Base-by-base conservation (phyloP, 2,797 vertebrate species). In the Silurus lanzhouensis region DNA sequence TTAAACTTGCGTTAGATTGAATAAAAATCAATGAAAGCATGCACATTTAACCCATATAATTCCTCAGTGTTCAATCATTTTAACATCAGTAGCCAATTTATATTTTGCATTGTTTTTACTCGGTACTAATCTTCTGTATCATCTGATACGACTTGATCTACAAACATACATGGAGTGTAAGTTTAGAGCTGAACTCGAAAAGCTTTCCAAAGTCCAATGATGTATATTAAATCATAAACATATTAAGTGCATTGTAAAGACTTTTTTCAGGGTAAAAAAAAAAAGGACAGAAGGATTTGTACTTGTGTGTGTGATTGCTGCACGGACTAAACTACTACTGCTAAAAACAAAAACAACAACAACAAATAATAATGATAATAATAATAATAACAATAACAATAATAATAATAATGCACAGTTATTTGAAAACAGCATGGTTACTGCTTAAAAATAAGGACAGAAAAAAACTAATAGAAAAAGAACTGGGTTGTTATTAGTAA, bases 341-440 rank as follows among this genome's bases (percentile, higher is more conserved):
- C 13, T 60, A 57, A 57, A 9, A 57, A 57, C 14, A 57, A 57
- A 5, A 17, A 44, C 44, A 6, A 74, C 44, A 48, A 74, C 44
- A 7, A 60, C 5, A 17, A 68, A 17, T 3, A 31, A 5, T 14
- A 66, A 14, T 31, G 38, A 31, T 31, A 68, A 31, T 9, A 48
- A n/a, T 14, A 72, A n/a, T 55, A 25, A 74, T 55, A 55, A 75
- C 57, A 27, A 76, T 76, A 57, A 76, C 58, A 57, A 76, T 57
- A 25, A 57, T 17, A 27, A 76, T 19, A 48, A 76, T 4, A 27
- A 27, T 57, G 3, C n/a, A 57, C 6, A 3, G 9, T 71, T 27
- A 2, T 57, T 75, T 71, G 44, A 19, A 71, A 74, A 17, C 31
- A 71, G n/a, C 44, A 74, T 55, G 13, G 13, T 13, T 3, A 55